Evolutionary conservation across 2,888 invertebrate species (phyloP), one percentile per base, ranked within the genome.

Genomic region (Clostera curtula): DNA sequence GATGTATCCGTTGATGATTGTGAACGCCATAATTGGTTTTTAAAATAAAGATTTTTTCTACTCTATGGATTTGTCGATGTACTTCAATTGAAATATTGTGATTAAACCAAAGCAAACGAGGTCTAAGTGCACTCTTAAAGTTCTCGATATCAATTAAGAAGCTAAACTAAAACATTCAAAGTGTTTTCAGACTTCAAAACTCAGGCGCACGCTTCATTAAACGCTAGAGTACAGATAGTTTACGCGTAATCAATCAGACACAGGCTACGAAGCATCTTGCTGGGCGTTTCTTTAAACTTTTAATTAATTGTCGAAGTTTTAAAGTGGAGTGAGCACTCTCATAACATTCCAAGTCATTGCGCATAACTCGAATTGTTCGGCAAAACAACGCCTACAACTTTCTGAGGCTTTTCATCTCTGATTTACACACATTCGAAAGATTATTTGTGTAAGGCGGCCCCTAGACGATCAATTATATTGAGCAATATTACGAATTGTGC

Each of bases 271-370:
- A 24, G 24, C 15, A n/a, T 19, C 29, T 12, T 25, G 45, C 39
- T 44, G 45, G 40, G 45, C 50, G 47, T 57, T 67, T 67, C 67
- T 69, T 65, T 65, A 60, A 70, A 70, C 61, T 69, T 71, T 71
- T 70, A 68, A 73, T 73, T 71, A 73, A 73, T 71, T 63, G 66
- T 54, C 56, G 48, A 64, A 73, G 66, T 73, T 70, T 22, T 31
- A 42, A 39, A 44, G 46, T 39, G 41, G 48, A 47, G 40, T 46
- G 51, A 45, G 34, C 37, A 57, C 51, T 59, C 49, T 45, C 56
- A 55, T 61, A 55, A 60, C 57, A 54, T 56, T 59, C 48, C 51
- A 52, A 62, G 53, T 63, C 61, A 61, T 61, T 56, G 57, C 46
- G 52, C 57, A 59, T 62, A 58, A 63, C 62, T 64, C 58, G 61